Conservation (phyloP, 2,888 invertebrate species). For the Anticlea derivata region DNA sequence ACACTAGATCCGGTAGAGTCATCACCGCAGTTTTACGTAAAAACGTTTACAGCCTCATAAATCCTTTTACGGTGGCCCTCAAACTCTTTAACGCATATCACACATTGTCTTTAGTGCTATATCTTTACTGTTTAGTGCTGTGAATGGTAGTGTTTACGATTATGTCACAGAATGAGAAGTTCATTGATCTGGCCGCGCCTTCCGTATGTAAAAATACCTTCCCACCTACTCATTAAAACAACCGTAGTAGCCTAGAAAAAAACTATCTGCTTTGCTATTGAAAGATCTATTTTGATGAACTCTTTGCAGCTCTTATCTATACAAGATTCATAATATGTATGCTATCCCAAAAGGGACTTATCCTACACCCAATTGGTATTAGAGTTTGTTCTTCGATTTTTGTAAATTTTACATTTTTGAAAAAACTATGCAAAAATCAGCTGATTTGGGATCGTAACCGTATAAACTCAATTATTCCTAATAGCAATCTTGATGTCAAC, state of each 20-base stretch:
- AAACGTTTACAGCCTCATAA: slow-evolving; percentile 30
- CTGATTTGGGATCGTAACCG: too few species aligned
- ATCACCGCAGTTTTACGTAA: slow-evolving; percentile 26
- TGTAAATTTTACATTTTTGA: too few species aligned
- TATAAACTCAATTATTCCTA: too few species aligned
- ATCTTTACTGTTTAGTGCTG: slow-evolving; percentile 20
- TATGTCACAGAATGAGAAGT: slow-evolving; percentile 29
- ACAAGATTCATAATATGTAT: too few species aligned
- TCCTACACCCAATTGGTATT: too few species aligned
- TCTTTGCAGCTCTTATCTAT: neutral
- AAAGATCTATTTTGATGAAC: neutral
- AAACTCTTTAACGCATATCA: slow-evolving; percentile 31
- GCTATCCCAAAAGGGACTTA: too few species aligned
- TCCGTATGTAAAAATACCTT: slow-evolving; percentile 16
- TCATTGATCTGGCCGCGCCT: slow-evolving; percentile 28
- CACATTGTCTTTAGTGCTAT: slow-evolving; percentile 28
- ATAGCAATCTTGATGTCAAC: too few species aligned
- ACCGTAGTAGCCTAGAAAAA: neutral
- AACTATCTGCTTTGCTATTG: neutral
- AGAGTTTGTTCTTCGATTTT: too few species aligned
- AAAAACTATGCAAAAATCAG: too few species aligned
- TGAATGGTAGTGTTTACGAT: slow-evolving; percentile 37
- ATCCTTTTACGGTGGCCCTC: slow-evolving; percentile 31
- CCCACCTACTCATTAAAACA: neutral
- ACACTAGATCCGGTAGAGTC: slow-evolving; percentile 23